Evolutionary conservation across 30 jellyfish, hydroid and myxozoan genomes (phyloP).

Genomic region (Sanderia malayensis): DNA sequence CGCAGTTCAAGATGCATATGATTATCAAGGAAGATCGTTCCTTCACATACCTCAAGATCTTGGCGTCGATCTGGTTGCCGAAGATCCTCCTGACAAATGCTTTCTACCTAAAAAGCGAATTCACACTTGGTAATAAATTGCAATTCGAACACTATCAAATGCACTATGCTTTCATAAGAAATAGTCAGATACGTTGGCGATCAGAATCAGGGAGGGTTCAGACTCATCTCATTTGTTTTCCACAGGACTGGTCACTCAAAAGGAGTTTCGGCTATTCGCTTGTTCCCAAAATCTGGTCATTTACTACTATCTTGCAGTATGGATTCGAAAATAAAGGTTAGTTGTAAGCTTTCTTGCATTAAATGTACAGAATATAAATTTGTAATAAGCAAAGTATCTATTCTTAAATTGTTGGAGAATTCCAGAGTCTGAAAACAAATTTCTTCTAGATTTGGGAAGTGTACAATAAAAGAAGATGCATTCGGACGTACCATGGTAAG

Average conservation of each 20-base stretch:
- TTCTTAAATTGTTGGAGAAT: too few species aligned
- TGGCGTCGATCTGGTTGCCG: conserved; percentile 78
- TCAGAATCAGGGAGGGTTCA: too few species aligned
- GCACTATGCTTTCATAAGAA: too few species aligned
- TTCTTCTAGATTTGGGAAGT: conserved; percentile 93
- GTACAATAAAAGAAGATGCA: conserved; percentile 74
- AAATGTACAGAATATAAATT: too few species aligned
- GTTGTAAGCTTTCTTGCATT: too few species aligned
- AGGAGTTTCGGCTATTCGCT: conserved; percentile 95
- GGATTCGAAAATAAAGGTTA: conserved; percentile 96
- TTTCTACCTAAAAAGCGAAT: conserved; percentile 91
- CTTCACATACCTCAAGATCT: conserved; percentile 90
- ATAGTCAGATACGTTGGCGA: too few species aligned
- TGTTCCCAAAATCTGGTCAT: conserved; percentile 97
- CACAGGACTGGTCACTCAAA: conserved; percentile 96
- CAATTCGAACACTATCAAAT: too few species aligned
- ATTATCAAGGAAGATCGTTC: conserved; percentile 96
- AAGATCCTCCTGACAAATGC: conserved; percentile 96
- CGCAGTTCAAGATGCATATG: conserved; percentile 87
- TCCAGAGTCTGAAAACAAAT: too few species aligned
- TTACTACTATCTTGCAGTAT: conserved; percentile 86
- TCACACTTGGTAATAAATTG: conserved; percentile 97
- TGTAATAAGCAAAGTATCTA: too few species aligned
- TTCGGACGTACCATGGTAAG: conserved; percentile 90
- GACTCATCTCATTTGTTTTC: background rate